A percentile compares a stretch with the other conserved stretches of the same genome.
These are phyloP conservation scores for Pogonocichla stellata DNA, from an alignment of 2,113 vertebrate species.

Conservation along the genomic window DNA sequence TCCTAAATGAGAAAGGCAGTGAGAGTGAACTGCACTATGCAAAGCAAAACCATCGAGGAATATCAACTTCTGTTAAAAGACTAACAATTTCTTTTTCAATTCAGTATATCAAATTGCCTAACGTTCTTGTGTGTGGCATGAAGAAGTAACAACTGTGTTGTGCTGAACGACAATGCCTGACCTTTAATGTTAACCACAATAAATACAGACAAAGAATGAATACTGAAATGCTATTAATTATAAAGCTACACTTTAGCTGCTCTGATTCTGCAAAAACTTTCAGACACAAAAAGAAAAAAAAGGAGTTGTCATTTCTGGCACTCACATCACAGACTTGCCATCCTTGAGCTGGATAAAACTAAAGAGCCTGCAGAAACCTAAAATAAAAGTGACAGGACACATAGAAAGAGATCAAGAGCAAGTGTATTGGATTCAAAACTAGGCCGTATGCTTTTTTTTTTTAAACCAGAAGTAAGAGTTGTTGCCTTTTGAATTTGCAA, in stretches of 20 bases:
- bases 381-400: constrained; percentile 25
- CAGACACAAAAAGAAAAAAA: not conserved
- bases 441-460: not conserved
- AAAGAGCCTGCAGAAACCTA: not conserved
- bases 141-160: not conserved
- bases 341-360: not conserved
- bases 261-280: not conserved
- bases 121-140: not conserved
- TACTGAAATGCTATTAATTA: not conserved
- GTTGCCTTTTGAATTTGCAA: not conserved
- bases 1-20: not conserved
- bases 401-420: not conserved
- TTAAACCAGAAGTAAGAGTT: not conserved
- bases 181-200: not conserved
- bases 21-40: not conserved
- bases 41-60: not conserved
- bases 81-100: not conserved
- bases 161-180: not conserved
- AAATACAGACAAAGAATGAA: not conserved
- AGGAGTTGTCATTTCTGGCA: constrained; percentile 17
- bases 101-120: not conserved
- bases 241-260: not conserved
- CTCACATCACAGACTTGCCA: not conserved
- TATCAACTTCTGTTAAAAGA: not conserved
- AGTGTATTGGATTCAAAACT: not conserved